Evolutionary conservation across 2,888 invertebrate species (phyloP).

Genomic region (Noctua fimbriata): DNA sequence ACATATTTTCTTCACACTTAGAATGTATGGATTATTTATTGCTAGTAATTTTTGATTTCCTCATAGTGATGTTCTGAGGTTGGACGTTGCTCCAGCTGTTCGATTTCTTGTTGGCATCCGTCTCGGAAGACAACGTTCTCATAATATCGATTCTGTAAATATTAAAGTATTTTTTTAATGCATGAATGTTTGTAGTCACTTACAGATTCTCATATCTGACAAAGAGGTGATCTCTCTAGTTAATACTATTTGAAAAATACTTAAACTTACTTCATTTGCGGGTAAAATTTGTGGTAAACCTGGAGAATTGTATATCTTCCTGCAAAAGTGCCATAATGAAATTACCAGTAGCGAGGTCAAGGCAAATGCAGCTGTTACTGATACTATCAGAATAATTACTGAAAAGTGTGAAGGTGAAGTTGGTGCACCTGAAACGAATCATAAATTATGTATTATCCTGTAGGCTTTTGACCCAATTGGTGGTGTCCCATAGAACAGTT

Average conservation of each 20-base stretch:
- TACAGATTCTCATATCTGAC: not conserved
- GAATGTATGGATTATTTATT: too few species aligned
- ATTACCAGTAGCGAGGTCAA: not conserved
- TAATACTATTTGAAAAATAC: not conserved
- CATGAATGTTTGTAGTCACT: not conserved
- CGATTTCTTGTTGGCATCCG: too few species aligned
- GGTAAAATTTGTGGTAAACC: not conserved
- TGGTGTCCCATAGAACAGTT: too few species aligned
- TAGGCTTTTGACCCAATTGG: too few species aligned
- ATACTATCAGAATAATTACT: slow-evolving; percentile 2
- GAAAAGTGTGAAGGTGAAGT: not conserved
- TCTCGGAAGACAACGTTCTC: too few species aligned
- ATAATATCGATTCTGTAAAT: slow-evolving; percentile 6
- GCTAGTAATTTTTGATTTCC: too few species aligned
- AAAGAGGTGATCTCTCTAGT: not conserved
- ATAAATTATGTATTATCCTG: too few species aligned
- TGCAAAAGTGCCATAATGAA: too few species aligned
- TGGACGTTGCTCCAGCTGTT: too few species aligned
- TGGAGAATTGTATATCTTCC: not conserved
- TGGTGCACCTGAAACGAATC: slow-evolving; percentile 3
- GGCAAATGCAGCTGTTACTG: slow-evolving; percentile 8
- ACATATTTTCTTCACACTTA: not conserved
- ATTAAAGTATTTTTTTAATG: not conserved
- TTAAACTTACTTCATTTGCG: slow-evolving; percentile 13
- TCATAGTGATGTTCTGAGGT: too few species aligned